These are phyloP conservation scores for Psephotus haematonotus DNA, from an alignment of 2,113 vertebrate species.

Conservation along the genomic window DNA sequence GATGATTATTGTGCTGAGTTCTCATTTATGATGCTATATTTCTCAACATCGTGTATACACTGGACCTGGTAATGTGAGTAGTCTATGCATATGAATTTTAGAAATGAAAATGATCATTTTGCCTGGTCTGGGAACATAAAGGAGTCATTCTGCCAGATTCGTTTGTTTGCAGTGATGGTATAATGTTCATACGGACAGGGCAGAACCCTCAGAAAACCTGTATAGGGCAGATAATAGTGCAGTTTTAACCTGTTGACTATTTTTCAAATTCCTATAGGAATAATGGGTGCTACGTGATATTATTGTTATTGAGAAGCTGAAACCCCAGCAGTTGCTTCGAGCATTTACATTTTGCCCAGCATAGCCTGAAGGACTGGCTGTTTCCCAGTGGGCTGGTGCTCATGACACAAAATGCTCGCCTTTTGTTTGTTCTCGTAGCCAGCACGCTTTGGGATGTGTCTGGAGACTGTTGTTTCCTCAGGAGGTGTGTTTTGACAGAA, in stretches of 20 bases:
- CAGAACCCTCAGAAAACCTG: neutral
- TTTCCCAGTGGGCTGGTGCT: neutral
- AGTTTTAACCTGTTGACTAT: neutral
- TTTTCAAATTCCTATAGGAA: neutral
- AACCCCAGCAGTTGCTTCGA: neutral
- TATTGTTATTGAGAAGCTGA: neutral
- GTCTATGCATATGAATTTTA: neutral
- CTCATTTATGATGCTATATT: neutral
- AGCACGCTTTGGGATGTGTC: neutral
- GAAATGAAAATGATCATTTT: neutral
- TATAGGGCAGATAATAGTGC: neutral
- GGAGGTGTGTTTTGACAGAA: neutral
- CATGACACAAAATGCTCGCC: neutral
- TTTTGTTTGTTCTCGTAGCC: neutral
- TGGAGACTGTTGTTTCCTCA: neutral
- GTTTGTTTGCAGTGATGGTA: neutral
- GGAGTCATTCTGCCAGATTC: neutral
- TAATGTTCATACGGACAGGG: neutral
- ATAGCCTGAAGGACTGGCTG: neutral
- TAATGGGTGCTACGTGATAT: neutral
- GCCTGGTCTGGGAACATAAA: neutral
- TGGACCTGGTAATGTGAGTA: neutral
- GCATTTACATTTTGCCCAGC: neutral
- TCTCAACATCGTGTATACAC: neutral
- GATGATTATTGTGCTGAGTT: neutral